Evolutionary conservation across 2,113 vertebrate species (phyloP).

Genomic region (Amphilophus citrinellus): DNA sequence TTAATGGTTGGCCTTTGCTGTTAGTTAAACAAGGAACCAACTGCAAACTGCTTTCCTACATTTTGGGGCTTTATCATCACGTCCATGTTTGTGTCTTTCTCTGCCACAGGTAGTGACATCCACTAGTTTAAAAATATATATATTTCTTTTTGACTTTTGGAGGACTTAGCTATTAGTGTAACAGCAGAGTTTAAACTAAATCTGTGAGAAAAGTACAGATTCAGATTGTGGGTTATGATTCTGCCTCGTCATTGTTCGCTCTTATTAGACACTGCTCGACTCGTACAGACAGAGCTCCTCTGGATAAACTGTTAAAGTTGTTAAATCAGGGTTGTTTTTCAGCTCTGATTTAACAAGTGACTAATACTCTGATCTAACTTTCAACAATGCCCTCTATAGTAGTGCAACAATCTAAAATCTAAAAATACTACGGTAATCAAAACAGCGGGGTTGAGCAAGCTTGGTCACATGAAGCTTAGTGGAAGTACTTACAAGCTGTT

Average conservation of each 20-base stretch:
- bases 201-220: background rate
- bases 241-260: background rate
- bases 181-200: background rate
- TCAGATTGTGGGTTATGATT: background rate
- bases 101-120: background rate
- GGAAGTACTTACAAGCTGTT: background rate
- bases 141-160: background rate
- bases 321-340: slow-evolving; percentile 8
- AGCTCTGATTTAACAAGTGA: background rate
- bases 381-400: slow-evolving; percentile 13
- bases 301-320: background rate
- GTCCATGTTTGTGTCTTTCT: background rate
- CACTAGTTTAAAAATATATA: background rate
- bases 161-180: background rate
- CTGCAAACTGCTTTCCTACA: background rate
- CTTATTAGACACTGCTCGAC: background rate
- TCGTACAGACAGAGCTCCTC: background rate
- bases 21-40: background rate
- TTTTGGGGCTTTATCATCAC: background rate
- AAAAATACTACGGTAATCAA: background rate
- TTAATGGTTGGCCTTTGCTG: background rate
- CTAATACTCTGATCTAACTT: slow-evolving; percentile 5
- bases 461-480: slow-evolving; percentile 4
- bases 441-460: background rate
- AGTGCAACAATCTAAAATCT: slow-evolving; percentile 15